Conservation (phyloP, 2,113 vertebrate species). For the Semnornis frantzii region DNA sequence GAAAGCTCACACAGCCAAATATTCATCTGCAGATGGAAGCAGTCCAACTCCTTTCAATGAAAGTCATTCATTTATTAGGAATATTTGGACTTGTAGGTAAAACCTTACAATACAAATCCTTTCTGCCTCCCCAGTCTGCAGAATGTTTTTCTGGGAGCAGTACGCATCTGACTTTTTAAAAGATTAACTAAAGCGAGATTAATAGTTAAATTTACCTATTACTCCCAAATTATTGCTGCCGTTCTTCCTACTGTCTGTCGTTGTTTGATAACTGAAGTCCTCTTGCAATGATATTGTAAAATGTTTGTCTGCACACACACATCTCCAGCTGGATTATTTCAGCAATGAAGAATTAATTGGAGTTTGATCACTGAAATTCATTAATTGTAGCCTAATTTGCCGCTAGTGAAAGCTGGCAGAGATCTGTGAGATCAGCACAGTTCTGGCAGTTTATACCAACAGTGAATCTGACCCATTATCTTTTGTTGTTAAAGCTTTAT, state of each 20-base stretch:
- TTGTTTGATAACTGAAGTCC: conserved; percentile 1
- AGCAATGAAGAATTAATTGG: conserved; percentile 39
- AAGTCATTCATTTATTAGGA: conserved; percentile 1
- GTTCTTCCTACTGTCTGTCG: background rate
- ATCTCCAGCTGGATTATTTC: conserved; percentile 50
- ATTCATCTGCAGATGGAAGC: conserved; percentile 19
- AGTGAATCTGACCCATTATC: conserved; percentile 54
- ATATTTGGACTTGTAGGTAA: background rate
- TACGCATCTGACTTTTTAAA: background rate
- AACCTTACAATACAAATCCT: background rate
- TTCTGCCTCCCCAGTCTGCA: background rate
- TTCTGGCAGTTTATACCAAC: conserved; percentile 39
- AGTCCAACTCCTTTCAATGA: background rate
- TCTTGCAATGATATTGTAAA: background rate
- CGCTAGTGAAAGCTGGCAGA: conserved; percentile 49
- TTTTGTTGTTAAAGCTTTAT: conserved; percentile 54
- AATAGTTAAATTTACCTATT: background rate
- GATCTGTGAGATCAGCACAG: background rate
- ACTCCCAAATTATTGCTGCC: background rate
- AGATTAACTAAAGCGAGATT: background rate
- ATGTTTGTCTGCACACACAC: background rate
- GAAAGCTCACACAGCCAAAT: conserved; percentile 11
- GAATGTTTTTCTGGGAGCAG: background rate
- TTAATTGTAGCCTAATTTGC: conserved; percentile 65
- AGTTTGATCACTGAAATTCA: conserved; percentile 63